These are phyloP conservation scores for Chaetodon auriga DNA, from an alignment of 2,113 vertebrate species.

Conservation along the genomic window DNA sequence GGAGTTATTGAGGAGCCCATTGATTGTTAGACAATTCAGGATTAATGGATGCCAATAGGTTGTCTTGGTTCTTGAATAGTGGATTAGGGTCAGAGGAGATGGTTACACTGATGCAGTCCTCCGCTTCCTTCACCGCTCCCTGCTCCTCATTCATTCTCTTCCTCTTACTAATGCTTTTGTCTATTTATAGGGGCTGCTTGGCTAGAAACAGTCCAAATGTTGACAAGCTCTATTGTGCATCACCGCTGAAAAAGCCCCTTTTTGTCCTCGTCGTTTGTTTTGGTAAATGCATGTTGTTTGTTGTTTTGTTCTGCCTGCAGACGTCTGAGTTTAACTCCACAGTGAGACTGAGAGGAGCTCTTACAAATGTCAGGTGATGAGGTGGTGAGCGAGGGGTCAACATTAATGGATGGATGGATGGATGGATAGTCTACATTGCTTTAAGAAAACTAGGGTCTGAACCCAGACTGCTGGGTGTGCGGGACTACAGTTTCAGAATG, in stretches of 20 bases:
- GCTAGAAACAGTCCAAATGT: conserved; percentile 38
- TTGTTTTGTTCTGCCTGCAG: conserved; percentile 33
- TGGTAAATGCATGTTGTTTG: conserved; percentile 43
- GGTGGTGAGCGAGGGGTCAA: no score
- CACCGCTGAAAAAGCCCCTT: conserved; percentile 17
- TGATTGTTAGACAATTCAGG: conserved; percentile 71
- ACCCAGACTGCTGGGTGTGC: background rate
- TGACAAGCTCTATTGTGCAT: conserved; percentile 57
- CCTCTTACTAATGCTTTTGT: background rate
- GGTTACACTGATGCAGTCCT: conserved; percentile 35
- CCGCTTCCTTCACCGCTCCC: conserved; percentile 5
- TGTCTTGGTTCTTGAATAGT: conserved; percentile 72
- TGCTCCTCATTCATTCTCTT: conserved; percentile 10
- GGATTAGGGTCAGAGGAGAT: conserved; percentile 59
- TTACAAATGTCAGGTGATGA: no score
- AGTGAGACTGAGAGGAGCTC: background rate
- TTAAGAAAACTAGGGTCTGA: conserved; percentile 10
- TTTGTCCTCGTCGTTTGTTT: conserved; percentile 52
- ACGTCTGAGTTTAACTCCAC: conserved; percentile 17
- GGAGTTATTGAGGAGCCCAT: conserved; percentile 73
- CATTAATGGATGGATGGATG: background rate
- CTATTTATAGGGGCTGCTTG: conserved; percentile 35
- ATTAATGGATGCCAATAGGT: conserved; percentile 77
- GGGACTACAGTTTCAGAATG: conserved; percentile 45
- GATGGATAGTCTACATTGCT: background rate